Evolutionary conservation across 2,888 invertebrate species (phyloP), one percentile per base, ranked within the genome.

Genomic region (Hydrotaea cyrtoneurina): DNA sequence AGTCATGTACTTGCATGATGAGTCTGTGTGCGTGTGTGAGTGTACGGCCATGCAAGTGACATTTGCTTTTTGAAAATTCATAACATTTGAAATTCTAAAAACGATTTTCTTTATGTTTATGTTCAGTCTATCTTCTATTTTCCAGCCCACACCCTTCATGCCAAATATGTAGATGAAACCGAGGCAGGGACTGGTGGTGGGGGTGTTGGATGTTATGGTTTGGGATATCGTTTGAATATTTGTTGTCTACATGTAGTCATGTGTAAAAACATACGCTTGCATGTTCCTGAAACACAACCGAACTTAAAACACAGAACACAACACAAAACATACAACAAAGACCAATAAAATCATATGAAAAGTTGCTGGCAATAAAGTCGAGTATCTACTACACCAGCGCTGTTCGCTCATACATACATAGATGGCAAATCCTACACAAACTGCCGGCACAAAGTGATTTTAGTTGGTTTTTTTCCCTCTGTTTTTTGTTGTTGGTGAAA

Each of bases 31-130:
- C 57, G 53, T 62, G 57, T 17, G 11, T 64, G n/a, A n/a, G n/a
- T n/a, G n/a, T n/a, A n/a, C n/a, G n/a, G 17, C 66, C 66, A 53
- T 85, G 85, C 79, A 85, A 85, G 79, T 85, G 85, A 85, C 85
- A 85, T 85, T 85, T 85, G 79, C 85, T 77, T 82, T 85, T 85
- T 80, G 82, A 80, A 82, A 85, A 85, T 82, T 85, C 85, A 82
- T 85, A 85, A 85, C 85, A 85, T 85, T 85, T 85, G 85, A 82
- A 85, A 85, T 85, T 85, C 85, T 80, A 82, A 77, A 85, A 85
- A 82, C 85, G 85, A 85, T 85, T 85, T 82, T 85, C 82, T 80
- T 82, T 85, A 85, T 85, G 80, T 80, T 73, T 82, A 71, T 77
- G 46, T 74, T 53, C 39, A 15, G 71, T 71, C 53, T 53, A 21